Conservation (phyloP, 2,797 vertebrate genomes). For the Oreortyx pictus region DNA sequence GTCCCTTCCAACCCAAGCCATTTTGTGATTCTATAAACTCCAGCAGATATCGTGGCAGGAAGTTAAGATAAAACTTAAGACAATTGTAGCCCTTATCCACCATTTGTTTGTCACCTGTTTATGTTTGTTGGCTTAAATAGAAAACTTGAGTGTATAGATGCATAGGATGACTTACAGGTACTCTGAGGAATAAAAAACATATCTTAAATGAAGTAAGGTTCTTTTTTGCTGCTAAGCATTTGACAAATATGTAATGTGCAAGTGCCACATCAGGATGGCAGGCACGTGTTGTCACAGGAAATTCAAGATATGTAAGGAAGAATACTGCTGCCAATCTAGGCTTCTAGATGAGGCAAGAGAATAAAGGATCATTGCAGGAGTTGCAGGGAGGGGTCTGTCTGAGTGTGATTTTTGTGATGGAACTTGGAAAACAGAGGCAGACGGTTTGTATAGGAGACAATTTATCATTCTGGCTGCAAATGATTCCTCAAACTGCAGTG, state of each 20-base stretch:
- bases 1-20: not conserved
- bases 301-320: not conserved
- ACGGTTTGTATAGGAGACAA: not conserved
- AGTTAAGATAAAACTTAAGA: not conserved
- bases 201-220: not conserved
- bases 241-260: not conserved
- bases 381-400: not conserved
- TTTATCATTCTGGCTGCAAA: not conserved
- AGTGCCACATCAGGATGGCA: not conserved
- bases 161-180: not conserved
- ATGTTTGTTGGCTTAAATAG: not conserved
- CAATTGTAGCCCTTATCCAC: not conserved
- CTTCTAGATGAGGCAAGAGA: not conserved
- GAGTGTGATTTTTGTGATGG: not conserved
- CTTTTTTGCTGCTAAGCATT: not conserved
- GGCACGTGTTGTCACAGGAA: fast-evolving
- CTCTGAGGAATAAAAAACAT: not conserved
- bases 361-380: not conserved
- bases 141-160: not conserved
- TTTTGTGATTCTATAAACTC: not conserved
- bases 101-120: not conserved
- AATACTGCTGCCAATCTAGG: not conserved
- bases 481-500: not conserved
- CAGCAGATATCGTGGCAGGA: not conserved
- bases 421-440: not conserved